A percentile compares a stretch with the other conserved stretches of the same genome.
These are phyloP conservation scores for Halocynthia aurantium DNA, from an alignment of 23 tunicate species.

Conservation along the genomic window DNA sequence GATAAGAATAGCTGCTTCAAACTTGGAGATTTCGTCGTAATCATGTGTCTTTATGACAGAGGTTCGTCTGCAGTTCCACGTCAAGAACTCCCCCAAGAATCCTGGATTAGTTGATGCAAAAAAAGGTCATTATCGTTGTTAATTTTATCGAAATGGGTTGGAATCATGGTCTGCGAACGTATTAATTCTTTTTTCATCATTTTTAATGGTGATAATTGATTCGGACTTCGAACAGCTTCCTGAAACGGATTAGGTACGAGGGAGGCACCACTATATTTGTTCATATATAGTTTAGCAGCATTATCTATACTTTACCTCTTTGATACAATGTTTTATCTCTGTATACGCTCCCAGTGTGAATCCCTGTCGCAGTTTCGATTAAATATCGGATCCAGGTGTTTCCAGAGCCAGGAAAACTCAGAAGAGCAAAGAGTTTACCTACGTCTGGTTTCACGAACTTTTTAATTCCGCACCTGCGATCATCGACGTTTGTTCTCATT, in stretches of 20 bases:
- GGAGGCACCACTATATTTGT: no score
- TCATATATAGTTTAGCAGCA: no score
- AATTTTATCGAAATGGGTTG: no score
- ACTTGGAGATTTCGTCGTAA: not conserved
- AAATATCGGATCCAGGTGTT: constrained; percentile 49
- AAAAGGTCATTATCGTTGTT: no score
- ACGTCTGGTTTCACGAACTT: constrained; percentile 2
- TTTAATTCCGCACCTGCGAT: constrained; percentile 18
- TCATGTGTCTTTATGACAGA: constrained; percentile 50
- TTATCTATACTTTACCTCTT: constrained; percentile 5
- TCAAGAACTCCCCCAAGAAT: constrained; percentile 26
- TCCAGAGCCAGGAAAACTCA: constrained; percentile 47
- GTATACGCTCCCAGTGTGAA: constrained; percentile 36
- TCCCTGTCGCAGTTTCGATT: constrained; percentile 40
- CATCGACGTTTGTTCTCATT: constrained; percentile 19
- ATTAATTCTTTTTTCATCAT: no score
- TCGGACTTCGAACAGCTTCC: no score
- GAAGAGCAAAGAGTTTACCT: not conserved
- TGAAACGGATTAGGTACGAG: no score
- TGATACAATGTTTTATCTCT: constrained; percentile 10
- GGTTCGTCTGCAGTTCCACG: constrained; percentile 31
- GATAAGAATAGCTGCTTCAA: constrained; percentile 34
- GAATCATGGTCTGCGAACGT: no score
- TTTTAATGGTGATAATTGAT: no score
- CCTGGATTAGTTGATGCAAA: not conserved